Evolutionary conservation across 2,888 invertebrate genomes (phyloP).

Genomic region (Timema cristinae): DNA sequence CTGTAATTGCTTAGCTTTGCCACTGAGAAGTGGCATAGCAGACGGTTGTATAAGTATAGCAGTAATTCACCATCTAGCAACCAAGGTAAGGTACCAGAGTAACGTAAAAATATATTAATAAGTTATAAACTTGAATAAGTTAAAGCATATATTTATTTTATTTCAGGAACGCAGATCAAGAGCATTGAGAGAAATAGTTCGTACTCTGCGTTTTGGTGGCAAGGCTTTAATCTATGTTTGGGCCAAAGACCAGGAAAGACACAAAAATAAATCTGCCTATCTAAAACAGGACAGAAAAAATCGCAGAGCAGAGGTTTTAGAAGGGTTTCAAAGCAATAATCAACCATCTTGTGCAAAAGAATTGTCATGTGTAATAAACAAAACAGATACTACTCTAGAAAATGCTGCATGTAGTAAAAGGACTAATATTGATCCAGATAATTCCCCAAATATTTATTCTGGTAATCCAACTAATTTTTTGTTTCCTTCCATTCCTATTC

Average conservation of each 20-base stretch:
- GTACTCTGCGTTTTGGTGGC: constrained; percentile 70
- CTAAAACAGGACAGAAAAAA: constrained; percentile 58
- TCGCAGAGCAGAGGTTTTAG: constrained; percentile 39
- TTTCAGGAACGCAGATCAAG: constrained; percentile 64
- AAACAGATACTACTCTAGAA: neutral
- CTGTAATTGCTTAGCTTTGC: constrained; percentile 72
- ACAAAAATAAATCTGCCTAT: constrained; percentile 64
- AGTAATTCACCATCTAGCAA: constrained; percentile 93
- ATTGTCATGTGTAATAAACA: too few relatives aligned
- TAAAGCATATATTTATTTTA: constrained; percentile 7
- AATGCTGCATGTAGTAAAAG: neutral
- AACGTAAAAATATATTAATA: too few relatives aligned
- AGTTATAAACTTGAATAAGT: too few relatives aligned
- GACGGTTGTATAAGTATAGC: constrained; percentile 92
- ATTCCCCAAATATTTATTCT: too few relatives aligned
- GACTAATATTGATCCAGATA: too few relatives aligned
- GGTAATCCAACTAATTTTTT: neutral
- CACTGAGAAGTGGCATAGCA: constrained; percentile 60
- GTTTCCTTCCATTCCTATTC: constrained; percentile 61
- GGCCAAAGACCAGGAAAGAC: constrained; percentile 82
- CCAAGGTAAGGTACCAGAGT: constrained; percentile 49
- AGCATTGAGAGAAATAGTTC: constrained; percentile 71
- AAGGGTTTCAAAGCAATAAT: neutral
- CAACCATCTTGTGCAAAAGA: neutral
- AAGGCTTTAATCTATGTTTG: constrained; percentile 88